A percentile compares a stretch with the other conserved stretches of the same genome.
phyloP scores from a whole-genome alignment of 2,113 vertebrate genomes.

The Opisthocomus hoazin region DNA sequence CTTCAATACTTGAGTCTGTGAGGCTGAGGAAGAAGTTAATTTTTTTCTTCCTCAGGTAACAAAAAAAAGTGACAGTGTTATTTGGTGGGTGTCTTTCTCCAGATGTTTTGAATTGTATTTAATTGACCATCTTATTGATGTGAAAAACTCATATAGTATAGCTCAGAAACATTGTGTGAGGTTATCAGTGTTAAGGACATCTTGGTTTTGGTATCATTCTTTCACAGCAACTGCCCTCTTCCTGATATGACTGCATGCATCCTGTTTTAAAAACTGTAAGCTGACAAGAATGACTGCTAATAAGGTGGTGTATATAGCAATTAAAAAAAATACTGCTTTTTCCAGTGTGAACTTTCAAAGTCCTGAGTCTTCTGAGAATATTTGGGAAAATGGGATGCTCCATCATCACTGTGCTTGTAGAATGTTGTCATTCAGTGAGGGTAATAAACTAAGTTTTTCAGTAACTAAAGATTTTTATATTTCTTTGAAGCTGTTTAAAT shows the following conservation, averaged over 20 bases:
- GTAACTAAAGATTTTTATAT: background rate
- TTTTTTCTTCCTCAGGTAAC: background rate
- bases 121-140: background rate
- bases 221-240: slow-evolving; percentile 49
- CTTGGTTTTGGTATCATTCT: slow-evolving; percentile 51
- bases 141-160: background rate
- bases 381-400: background rate
- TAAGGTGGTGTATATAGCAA: background rate
- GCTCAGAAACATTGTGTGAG: background rate
- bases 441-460: background rate
- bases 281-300: slow-evolving; percentile 1
- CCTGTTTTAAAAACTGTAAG: slow-evolving; percentile 45
- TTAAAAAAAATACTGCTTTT: background rate
- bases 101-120: background rate
- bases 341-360: background rate
- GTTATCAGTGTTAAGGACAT: background rate
- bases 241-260: slow-evolving; percentile 61
- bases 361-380: background rate
- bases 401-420: background rate
- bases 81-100: background rate
- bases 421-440: background rate
- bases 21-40: background rate
- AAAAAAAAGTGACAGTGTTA: background rate
- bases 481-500: background rate
- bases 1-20: background rate